A percentile compares a stretch with the other conserved stretches of the same genome.
These are phyloP conservation scores for Toxostoma redivivum DNA, from an alignment of 2,113 vertebrate species.

Conservation along the genomic window DNA sequence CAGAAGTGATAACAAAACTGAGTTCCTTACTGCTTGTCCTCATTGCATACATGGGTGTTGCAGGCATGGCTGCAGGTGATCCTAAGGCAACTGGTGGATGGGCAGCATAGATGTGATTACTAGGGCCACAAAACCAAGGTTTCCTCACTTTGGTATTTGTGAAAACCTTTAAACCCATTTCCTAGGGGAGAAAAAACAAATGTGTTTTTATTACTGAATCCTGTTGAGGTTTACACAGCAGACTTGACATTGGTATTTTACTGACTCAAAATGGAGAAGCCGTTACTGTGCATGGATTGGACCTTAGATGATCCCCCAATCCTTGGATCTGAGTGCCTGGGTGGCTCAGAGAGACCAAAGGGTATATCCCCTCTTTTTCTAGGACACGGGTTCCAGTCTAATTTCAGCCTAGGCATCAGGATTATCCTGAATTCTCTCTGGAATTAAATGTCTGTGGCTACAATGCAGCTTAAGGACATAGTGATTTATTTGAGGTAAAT, in stretches of 20 bases:
- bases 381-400: neutral
- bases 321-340: neutral
- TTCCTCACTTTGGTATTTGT: constrained; percentile 55
- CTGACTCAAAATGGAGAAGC: neutral
- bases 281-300: neutral
- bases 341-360: neutral
- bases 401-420: neutral
- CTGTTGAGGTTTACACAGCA: neutral
- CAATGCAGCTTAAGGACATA: neutral
- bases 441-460: neutral
- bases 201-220: neutral
- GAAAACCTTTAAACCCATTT: constrained; percentile 62
- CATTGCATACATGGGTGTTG: neutral
- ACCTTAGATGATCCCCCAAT: neutral
- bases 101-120: rapidly evolving
- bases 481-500: neutral
- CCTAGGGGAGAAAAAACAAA: constrained; percentile 11
- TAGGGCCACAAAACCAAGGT: neutral
- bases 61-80: rapidly evolving
- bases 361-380: neutral
- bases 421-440: neutral
- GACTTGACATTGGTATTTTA: neutral
- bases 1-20: neutral
- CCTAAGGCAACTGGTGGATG: rapidly evolving
- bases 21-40: neutral